These are phyloP conservation scores for Uropetala carovei DNA, from an alignment of 2,888 invertebrate genomes.

Conservation along the genomic window DNA sequence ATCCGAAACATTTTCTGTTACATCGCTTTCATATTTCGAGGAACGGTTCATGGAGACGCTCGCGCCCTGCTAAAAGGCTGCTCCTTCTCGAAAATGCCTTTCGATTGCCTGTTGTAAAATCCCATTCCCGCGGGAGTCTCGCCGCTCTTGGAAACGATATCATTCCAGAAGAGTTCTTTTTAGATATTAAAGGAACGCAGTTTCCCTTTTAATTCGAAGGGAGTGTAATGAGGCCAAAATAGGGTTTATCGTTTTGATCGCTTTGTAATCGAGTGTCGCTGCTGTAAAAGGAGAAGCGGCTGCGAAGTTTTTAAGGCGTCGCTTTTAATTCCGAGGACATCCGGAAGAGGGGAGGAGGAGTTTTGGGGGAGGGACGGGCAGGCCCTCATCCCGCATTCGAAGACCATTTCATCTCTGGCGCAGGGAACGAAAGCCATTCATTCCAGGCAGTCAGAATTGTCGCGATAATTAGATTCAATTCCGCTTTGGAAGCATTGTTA, in stretches of 20 bases:
- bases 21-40: too few species aligned
- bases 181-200: conserved; percentile 46
- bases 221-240: conserved; percentile 42
- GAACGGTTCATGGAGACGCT: too few species aligned
- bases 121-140: not conserved
- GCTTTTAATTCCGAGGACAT: conserved; percentile 27
- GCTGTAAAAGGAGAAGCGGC: not conserved
- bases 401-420: not conserved
- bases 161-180: conserved; percentile 6
- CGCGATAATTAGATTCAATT: conserved; percentile 60
- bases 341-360: not conserved
- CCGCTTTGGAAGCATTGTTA: conserved; percentile 53
- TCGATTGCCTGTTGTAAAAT: not conserved
- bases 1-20: too few species aligned
- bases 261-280: conserved; percentile 46
- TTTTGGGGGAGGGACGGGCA: too few species aligned
- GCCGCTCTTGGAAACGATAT: conserved; percentile 47
- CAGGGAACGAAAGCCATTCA: conserved; percentile 25
- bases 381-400: conserved; percentile 4
- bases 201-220: conserved; percentile 55
- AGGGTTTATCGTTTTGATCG: conserved; percentile 58
- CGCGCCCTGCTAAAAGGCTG: too few species aligned
- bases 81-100: too few species aligned
- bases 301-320: not conserved
- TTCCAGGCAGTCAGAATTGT: conserved; percentile 40